Conservation (phyloP, 2,113 vertebrate species). For the Drymodes brunneopygia region DNA sequence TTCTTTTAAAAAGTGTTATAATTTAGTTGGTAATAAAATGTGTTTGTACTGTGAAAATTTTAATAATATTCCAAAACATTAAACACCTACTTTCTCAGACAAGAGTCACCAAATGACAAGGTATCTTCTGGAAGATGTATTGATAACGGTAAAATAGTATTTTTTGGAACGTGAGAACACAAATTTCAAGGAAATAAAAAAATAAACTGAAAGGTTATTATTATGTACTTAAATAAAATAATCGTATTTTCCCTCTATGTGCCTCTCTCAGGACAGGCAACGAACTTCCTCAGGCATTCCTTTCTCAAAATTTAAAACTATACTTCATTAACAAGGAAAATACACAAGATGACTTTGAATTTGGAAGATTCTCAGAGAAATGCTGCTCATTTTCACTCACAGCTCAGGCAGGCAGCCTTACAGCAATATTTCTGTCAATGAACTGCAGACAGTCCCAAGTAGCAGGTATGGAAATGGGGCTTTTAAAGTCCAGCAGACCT, state of each 20-base stretch:
- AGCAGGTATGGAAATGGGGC: rapidly evolving
- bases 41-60: neutral
- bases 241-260: neutral
- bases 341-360: neutral
- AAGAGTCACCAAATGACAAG: neutral
- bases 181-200: neutral
- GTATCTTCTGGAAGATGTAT: neutral
- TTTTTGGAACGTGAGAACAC: neutral
- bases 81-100: neutral
- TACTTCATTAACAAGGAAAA: neutral
- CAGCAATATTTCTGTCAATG: neutral
- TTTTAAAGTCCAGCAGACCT: neutral
- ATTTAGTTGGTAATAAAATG: neutral
- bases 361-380: neutral
- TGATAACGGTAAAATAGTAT: neutral
- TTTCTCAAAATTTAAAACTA: neutral
- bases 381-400: neutral
- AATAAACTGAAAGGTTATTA: neutral
- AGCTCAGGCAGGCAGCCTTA: neutral
- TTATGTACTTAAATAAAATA: neutral
- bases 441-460: neutral
- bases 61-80: neutral
- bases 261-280: neutral
- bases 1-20: neutral
- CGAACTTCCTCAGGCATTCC: neutral